Evolutionary conservation across 2,797 vertebrate species (phyloP).

Genomic region (Myotis vivesi): DNA sequence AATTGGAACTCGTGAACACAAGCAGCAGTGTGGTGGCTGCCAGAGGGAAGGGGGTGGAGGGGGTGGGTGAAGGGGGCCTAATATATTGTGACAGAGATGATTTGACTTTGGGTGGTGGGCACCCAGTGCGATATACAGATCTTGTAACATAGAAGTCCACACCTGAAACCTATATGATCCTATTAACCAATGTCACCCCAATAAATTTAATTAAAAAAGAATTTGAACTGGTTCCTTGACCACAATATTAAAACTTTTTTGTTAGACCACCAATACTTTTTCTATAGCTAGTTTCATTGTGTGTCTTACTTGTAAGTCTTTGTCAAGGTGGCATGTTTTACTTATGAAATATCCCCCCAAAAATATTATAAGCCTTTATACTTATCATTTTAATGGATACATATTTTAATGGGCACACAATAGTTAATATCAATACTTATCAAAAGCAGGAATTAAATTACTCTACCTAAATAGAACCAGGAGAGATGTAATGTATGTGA

Average conservation of each 20-base stretch:
- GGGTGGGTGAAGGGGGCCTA: no score
- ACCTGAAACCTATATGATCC: no score
- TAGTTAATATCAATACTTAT: not conserved
- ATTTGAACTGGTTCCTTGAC: not conserved
- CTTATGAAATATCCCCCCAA: not conserved
- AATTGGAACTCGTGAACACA: no score
- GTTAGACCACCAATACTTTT: not conserved
- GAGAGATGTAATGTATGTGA: not conserved
- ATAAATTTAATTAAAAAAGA: not conserved
- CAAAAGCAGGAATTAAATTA: conserved; percentile 3
- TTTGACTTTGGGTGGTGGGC: no score
- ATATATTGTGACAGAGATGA: no score
- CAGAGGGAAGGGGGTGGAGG: no score
- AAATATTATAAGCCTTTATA: not conserved
- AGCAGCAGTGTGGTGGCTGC: no score
- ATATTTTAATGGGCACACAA: not conserved
- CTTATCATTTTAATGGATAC: not conserved
- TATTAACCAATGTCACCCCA: no score
- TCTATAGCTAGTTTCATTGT: not conserved
- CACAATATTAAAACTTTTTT: not conserved
- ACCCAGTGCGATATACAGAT: no score
- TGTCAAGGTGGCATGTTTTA: not conserved
- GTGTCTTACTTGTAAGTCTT: not conserved
- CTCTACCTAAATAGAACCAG: not conserved
- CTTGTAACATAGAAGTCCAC: no score